Evolutionary conservation across 2,797 vertebrate genomes (phyloP).

Genomic region (Phataginus tricuspis): DNA sequence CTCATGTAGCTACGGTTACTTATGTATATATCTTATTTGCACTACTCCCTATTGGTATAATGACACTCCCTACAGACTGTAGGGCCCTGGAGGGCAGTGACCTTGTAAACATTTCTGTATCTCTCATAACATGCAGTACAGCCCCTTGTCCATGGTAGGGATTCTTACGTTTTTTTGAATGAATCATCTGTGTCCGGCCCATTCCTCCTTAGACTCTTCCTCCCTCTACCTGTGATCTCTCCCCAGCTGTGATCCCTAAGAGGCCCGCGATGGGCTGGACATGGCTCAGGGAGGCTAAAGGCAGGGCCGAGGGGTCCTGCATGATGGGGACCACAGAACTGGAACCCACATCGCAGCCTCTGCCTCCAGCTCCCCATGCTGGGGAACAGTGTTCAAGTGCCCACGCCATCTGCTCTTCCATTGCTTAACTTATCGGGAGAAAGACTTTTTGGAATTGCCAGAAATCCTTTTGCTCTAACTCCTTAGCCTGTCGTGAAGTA

Average conservation of each 20-base stretch:
- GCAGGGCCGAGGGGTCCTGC: neutral
- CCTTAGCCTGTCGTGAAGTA: neutral
- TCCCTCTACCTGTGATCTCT: neutral
- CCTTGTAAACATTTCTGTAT: neutral
- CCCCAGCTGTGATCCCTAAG: neutral
- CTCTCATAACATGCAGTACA: neutral
- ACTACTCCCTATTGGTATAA: neutral
- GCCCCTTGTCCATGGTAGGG: neutral
- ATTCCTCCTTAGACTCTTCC: neutral
- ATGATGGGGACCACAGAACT: neutral
- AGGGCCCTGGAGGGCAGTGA: neutral
- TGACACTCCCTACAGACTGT: neutral
- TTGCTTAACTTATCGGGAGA: neutral
- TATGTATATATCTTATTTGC: neutral
- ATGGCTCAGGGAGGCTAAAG: too few relatives aligned
- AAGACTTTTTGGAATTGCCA: neutral
- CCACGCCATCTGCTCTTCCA: neutral
- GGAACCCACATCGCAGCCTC: neutral
- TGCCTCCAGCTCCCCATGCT: neutral
- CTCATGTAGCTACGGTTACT: neutral
- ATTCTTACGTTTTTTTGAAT: neutral
- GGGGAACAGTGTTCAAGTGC: too few relatives aligned
- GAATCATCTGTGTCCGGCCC: neutral
- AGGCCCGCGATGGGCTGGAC: neutral
- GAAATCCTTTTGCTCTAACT: constrained; percentile 38